A percentile compares a stretch with the other conserved stretches of the same genome.
Conservation (phyloP, 2,797 vertebrate genomes). For the Echeneis naucrates region DNA sequence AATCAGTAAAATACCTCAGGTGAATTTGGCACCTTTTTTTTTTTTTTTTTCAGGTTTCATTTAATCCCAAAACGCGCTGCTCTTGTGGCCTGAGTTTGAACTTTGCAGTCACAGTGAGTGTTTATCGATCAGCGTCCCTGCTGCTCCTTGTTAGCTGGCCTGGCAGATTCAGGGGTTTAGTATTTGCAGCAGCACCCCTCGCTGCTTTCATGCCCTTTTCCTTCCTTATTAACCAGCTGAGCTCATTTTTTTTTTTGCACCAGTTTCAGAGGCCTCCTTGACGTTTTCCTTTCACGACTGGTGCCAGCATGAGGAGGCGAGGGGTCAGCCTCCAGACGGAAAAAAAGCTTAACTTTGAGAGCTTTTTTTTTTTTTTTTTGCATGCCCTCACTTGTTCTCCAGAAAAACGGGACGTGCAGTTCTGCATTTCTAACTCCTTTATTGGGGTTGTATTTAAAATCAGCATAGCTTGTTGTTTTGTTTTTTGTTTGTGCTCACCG, state of each 20-base stretch:
- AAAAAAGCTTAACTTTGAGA: constrained; percentile 2
- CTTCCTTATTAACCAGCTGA: constrained; percentile 49
- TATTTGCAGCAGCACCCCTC: constrained; percentile 17
- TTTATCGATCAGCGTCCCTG: constrained; percentile 14
- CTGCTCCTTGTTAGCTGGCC: constrained; percentile 24
- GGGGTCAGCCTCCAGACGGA: constrained; percentile 33
- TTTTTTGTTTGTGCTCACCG: neutral
- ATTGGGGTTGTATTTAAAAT: neutral
- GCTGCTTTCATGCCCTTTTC: constrained; percentile 35
- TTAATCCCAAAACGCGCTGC: neutral
- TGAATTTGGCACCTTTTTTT: too few relatives aligned
- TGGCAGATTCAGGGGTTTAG: constrained; percentile 11
- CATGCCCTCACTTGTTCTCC: constrained; percentile 38
- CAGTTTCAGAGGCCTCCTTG: constrained; percentile 10
- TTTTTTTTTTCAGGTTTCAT: too few relatives aligned
- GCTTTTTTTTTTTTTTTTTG: constrained; percentile 3
- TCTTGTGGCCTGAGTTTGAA: neutral
- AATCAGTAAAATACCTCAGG: neutral
- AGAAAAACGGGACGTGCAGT: constrained; percentile 34
- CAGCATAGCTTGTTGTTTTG: neutral
- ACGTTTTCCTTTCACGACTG: constrained; percentile 21
- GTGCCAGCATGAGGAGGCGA: constrained; percentile 21
- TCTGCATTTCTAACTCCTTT: neutral
- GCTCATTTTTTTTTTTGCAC: constrained; percentile 36
- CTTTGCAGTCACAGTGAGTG: neutral